Evolutionary conservation across 2,888 invertebrate species (phyloP), one percentile per base, ranked within the genome.

Genomic region (Molanna angustata): DNA sequence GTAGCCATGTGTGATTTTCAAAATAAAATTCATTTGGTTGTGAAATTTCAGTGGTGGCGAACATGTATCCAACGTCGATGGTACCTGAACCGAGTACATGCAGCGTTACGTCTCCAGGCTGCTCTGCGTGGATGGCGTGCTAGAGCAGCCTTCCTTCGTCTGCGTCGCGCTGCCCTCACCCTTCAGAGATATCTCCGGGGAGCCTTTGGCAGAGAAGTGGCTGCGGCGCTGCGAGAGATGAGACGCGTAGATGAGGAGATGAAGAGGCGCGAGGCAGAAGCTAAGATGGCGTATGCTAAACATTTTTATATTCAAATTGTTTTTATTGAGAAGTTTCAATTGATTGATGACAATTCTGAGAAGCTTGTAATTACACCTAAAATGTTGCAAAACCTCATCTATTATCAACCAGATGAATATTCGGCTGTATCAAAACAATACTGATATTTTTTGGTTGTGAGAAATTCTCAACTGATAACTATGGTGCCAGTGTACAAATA

Each of bases 131-230:
- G 91, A 4, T 92, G 92, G 91, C 88, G 86, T 69, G 80, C 86
- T 58, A 79, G 93, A 42, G 86, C 93, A 50, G 80, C 83, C 61
- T 94, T 92, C 73, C 75, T 94, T 61, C 79, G 85, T 39, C 83
- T 86, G 66, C 80, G 91, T n/a, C 77, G 94, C 55, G 90, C 94
- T 0, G 90, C 88, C 0, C 80, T 94, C 61, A 85, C 92, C 14
- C 88, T 94, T 59, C 94, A 94, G 73, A 80, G 90, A 54, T 91
- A 89, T 67, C 72, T 94, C 58, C 74, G 94, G 7, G 94, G 94
- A 2, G 91, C 92, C 62, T 94, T 94, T 72, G 94, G 93, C 0
- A 74, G 94, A 58, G 93, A 94, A 72, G 92, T 84, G 53, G 93
- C 93, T 0, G 80, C 88, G 1, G 93, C 94, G 0, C 69, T 94